A percentile compares a stretch with the other conserved stretches of the same genome.
phyloP scores from a whole-genome alignment of 2,888 invertebrate species.

The Phortica okadai region DNA sequence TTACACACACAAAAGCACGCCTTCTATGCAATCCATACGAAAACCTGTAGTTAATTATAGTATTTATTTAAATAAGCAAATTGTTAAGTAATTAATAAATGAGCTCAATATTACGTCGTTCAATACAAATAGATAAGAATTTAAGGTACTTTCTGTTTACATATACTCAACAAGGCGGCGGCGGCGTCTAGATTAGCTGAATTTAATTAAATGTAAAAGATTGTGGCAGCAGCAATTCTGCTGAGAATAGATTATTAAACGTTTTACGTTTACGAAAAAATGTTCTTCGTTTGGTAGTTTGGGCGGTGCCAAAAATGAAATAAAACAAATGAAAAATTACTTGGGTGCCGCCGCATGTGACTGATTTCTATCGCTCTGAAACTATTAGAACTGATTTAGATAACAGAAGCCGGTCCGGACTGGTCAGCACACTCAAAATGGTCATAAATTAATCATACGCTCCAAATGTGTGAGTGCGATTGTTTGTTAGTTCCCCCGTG shows the following conservation, averaged over 20 bases:
- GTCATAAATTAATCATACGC: slow-evolving; percentile 6
- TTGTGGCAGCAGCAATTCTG: not conserved
- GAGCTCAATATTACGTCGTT: not conserved
- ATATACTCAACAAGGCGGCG: not conserved
- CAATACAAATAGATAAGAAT: slow-evolving; percentile 8
- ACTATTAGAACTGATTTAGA: slow-evolving; percentile 12
- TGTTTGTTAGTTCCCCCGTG: not conserved
- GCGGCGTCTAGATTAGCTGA: slow-evolving; percentile 13
- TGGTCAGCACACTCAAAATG: slow-evolving; percentile 6
- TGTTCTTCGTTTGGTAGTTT: not conserved
- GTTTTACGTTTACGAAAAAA: no score
- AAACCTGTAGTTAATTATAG: slow-evolving; percentile 23
- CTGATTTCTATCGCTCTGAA: slow-evolving; percentile 26
- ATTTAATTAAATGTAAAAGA: slow-evolving; percentile 20
- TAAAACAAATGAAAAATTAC: not conserved
- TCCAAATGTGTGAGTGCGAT: not conserved
- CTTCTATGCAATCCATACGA: not conserved
- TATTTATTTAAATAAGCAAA: slow-evolving; percentile 28
- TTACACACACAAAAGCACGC: not conserved
- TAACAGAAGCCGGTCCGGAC: not conserved
- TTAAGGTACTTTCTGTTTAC: not conserved
- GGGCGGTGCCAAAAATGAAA: slow-evolving; percentile 30
- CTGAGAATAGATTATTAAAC: no score
- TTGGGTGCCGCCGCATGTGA: slow-evolving; percentile 13
- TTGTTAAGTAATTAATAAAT: slow-evolving; percentile 17